Evolutionary conservation across 2,888 invertebrate species (phyloP), one percentile per base, ranked within the genome.

Genomic region (Xestia rhomboidea): DNA sequence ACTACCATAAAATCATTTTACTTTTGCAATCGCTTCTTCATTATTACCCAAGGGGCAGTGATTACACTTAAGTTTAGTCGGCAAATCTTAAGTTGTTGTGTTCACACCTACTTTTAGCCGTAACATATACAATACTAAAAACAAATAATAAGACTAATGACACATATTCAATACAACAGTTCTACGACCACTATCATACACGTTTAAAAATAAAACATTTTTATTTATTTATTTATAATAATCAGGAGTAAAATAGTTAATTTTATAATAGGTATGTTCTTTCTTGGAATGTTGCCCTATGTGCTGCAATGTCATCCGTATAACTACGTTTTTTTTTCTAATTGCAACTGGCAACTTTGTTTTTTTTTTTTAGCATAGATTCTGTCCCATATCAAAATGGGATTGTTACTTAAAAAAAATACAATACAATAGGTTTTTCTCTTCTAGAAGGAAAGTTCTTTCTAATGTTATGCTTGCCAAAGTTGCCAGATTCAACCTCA

Each of bases 91-190:
- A 41, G 41, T 41, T n/a, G n/a, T 41, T 41, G 10, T 41, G 41
- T 41, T 41, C 10, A 41, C 41, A 41, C 10, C 41, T 41, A 41
- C 41, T 10, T 41, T 41, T 41, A 41, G 41, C 41, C 41, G 41
- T 41, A 41, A 41, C 41, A 41, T 41, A 41, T 10, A 41, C 92
- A 94, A 94, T 95, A 94, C 92, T 93, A 93, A 91, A 91, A 93
- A 93, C 91, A 92, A 91, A 83, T 82, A 82, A 83, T 93, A 93
- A 92, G 93, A 94, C 95, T 95, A 95, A 94, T 92, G 93, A 93
- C 92, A 95, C 93, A 93, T 91, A 78, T 81, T 92, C 92, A 91
- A 94, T 96, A 96, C 96, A 96, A 96, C 96, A 96, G 95, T 92
- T 95, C 85, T 93, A 93, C 90, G 90, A 92, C 88, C 89, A 90